A percentile compares a stretch with the other conserved stretches of the same genome.
Conservation (phyloP, 2,797 vertebrate species). For the Lagocephalus sceleratus region DNA sequence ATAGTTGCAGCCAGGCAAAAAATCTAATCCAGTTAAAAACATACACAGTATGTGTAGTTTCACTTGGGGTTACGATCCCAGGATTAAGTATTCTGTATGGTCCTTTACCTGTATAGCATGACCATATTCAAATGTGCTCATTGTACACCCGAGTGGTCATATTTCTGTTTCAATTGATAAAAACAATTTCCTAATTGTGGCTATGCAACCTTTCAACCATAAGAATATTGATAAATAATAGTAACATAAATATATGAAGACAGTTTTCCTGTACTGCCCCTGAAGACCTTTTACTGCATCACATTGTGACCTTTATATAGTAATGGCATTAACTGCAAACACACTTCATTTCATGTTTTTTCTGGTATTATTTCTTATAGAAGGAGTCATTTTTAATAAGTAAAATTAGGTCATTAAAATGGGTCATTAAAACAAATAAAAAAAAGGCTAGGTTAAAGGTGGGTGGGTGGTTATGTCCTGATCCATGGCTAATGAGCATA, state of each 20-base stretch:
- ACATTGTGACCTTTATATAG: constrained; percentile 61
- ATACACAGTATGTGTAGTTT: too few relatives aligned
- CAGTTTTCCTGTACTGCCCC: too few relatives aligned
- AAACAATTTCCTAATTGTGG: constrained; percentile 18
- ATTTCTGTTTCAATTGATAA: constrained; percentile 11
- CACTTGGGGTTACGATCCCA: too few relatives aligned
- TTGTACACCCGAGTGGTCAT: constrained; percentile 14
- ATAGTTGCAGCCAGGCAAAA: too few relatives aligned
- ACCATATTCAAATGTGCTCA: constrained; percentile 11
- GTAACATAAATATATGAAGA: too few relatives aligned
- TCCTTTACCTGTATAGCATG: constrained; percentile 13
- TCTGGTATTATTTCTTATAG: constrained; percentile 13
- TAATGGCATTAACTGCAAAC: constrained; percentile 59
- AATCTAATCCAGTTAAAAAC: too few relatives aligned
- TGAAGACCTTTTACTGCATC: constrained; percentile 44
- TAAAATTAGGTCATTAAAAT: constrained; percentile 16
- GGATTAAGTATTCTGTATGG: too few relatives aligned
- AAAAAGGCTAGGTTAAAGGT: constrained; percentile 42
- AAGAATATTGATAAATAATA: constrained; percentile 1
- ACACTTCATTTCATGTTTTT: not conserved
- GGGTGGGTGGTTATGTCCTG: constrained; percentile 52
- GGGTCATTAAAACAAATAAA: constrained; percentile 34
- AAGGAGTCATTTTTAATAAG: constrained; percentile 13
- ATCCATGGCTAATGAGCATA: constrained; percentile 59
- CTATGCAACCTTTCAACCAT: constrained; percentile 18